Base-by-base conservation (phyloP, 2,888 invertebrate genomes). In the Leucophenga montana region DNA sequence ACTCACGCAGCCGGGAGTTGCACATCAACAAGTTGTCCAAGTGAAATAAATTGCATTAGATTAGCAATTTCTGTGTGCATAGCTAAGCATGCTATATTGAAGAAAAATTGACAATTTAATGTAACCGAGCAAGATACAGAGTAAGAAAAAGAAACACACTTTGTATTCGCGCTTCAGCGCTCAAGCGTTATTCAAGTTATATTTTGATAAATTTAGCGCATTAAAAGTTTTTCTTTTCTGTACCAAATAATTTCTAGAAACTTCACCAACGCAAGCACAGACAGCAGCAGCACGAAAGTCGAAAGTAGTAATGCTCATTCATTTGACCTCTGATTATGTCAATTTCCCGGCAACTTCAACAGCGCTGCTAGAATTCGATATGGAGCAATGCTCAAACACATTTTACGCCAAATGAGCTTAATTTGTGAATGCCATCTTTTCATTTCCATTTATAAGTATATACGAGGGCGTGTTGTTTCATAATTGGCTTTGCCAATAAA, bases 11-110 rank as follows among this genome's bases (percentile, higher is more conserved):
- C 4, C 27, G 27, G 27, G 27, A 27, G 27, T 27, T 27, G 27
- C 64, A 20, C 80, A 33, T 78, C 78, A 80, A 80, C 84, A 80
- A 83, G 84, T 82, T 78, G 82, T 74, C 82, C 8, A 22, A 62
- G 57, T 57, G 57, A 20, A 31, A 27, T 57, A 20, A 57, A 57
- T 57, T 27, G 14, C 57, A 81, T 68, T 50, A 6, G 50, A 50
- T n/a, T 18, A 50, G 16, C 16, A n/a, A n/a, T 6, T 8, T 46
- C 46, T 50, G 50, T 50, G 50, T 50, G 50, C 50, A 50, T 50
- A 50, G 1, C 6, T 50, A 50, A 50, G 13, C n/a, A 50, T 6
- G 46, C n/a, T 46, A 46, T 6, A 46, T 50, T 50, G 3, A 5
- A 50, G 50, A 18, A 50, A 50, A 18, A 50, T 50, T 50, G 6